A percentile compares a stretch with the other conserved stretches of the same genome.
Conservation (phyloP, 2,797 vertebrate species). For the Ambastaia sidthimunki region DNA sequence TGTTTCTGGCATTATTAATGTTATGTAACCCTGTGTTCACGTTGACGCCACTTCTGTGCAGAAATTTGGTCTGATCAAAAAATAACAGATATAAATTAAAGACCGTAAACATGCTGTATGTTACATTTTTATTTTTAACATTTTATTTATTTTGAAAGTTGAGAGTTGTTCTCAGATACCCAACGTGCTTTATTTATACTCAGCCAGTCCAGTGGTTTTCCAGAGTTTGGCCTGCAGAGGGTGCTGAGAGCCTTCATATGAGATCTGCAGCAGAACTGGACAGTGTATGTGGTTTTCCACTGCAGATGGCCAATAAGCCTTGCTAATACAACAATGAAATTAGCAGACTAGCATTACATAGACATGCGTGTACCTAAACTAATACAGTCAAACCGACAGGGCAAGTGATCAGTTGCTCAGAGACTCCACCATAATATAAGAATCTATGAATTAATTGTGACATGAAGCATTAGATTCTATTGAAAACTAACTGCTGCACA, state of each 20-base stretch:
- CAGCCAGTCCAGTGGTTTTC: slow-evolving; percentile 84
- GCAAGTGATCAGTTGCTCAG: background rate
- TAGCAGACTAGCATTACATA: slow-evolving; percentile 58
- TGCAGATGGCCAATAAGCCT: slow-evolving; percentile 80
- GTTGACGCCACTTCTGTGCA: background rate
- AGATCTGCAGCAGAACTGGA: slow-evolving; percentile 76
- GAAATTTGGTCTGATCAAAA: background rate
- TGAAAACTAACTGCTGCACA: slow-evolving; percentile 7
- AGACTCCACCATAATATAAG: background rate
- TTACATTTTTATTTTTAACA: background rate
- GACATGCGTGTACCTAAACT: background rate
- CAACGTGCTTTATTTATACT: slow-evolving; percentile 86
- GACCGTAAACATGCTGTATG: background rate
- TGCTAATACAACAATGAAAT: slow-evolving; percentile 74
- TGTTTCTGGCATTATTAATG: slow-evolving; percentile 9
- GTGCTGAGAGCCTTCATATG: slow-evolving; percentile 79
- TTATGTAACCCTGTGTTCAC: slow-evolving; percentile 1
- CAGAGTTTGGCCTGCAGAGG: slow-evolving; percentile 74
- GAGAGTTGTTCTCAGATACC: slow-evolving; percentile 77
- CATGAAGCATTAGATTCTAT: background rate
- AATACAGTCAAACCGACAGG: background rate
- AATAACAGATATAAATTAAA: background rate
- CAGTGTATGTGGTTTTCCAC: slow-evolving; percentile 83
- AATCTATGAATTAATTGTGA: slow-evolving; percentile 8
- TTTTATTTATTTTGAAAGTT: slow-evolving; percentile 5